Evolutionary conservation across 2,888 invertebrate genomes (phyloP).

Genomic region (Cotesia congregata): DNA sequence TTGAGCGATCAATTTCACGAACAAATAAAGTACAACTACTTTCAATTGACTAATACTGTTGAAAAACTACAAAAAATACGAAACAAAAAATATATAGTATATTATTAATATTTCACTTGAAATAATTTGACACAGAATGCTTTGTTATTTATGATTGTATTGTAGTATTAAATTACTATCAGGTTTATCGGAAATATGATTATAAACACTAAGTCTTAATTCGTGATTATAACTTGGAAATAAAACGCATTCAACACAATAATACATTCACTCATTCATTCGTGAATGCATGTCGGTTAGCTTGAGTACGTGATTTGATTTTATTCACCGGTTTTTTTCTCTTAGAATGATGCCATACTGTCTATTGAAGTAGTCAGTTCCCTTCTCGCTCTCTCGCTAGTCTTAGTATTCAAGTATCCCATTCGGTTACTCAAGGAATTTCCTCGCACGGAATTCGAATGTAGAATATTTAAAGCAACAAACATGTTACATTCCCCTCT

Average conservation of each 20-base stretch:
- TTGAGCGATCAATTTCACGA: too few species aligned
- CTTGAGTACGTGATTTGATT: background rate
- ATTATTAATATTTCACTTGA: too few species aligned
- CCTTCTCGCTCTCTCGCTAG: background rate
- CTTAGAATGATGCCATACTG: constrained; percentile 1
- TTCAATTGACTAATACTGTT: too few species aligned
- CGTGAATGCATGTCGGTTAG: background rate
- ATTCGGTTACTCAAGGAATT: background rate
- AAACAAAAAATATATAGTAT: too few species aligned
- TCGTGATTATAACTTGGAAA: background rate
- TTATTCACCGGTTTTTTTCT: background rate
- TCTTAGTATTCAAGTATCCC: background rate
- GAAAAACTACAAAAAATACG: too few species aligned
- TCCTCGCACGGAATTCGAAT: background rate
- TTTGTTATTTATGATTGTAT: background rate
- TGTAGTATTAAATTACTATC: background rate
- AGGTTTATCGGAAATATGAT: background rate
- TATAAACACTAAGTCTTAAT: background rate
- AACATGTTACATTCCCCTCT: background rate
- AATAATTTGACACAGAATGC: background rate
- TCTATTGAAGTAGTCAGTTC: background rate
- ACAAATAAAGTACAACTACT: too few species aligned
- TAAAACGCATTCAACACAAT: background rate
- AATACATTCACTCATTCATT: background rate
- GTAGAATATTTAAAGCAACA: background rate